Evolutionary conservation across 2,888 invertebrate species (phyloP).

Genomic region (Cabera pusaria): DNA sequence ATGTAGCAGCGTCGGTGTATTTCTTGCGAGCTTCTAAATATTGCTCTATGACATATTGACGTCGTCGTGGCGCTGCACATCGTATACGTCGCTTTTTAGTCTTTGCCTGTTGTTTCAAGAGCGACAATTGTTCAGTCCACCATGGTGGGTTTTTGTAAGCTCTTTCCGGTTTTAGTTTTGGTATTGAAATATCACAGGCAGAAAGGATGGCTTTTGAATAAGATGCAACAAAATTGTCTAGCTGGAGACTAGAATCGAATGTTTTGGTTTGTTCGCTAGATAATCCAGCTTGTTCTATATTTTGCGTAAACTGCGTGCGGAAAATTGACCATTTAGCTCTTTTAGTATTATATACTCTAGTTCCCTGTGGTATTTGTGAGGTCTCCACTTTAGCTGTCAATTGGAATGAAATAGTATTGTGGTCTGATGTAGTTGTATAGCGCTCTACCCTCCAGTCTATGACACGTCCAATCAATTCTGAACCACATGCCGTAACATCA

Average conservation of each 20-base stretch:
- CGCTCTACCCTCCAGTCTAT: constrained; percentile 5
- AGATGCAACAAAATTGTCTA: too few relatives aligned
- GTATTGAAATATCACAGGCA: neutral
- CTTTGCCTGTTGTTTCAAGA: neutral
- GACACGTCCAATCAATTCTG: neutral
- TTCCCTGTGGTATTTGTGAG: neutral
- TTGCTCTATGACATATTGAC: neutral
- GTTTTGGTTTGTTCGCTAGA: neutral
- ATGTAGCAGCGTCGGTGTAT: too few relatives aligned
- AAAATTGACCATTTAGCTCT: constrained; percentile 2
- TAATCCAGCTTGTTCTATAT: neutral
- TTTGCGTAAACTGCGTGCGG: too few relatives aligned
- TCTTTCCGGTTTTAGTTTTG: neutral
- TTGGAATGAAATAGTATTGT: neutral
- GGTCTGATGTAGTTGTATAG: constrained; percentile 1
- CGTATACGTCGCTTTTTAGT: neutral
- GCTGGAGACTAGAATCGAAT: neutral
- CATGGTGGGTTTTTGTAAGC: neutral
- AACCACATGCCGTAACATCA: constrained; percentile 1
- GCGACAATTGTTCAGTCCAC: neutral
- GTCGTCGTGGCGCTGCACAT: neutral
- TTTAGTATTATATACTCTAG: neutral
- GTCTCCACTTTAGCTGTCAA: too few relatives aligned
- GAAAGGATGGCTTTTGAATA: neutral
- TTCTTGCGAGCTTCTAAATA: too few relatives aligned